Base-by-base conservation (phyloP, 2,797 vertebrate genomes). In the Austrolebias charrua region DNA sequence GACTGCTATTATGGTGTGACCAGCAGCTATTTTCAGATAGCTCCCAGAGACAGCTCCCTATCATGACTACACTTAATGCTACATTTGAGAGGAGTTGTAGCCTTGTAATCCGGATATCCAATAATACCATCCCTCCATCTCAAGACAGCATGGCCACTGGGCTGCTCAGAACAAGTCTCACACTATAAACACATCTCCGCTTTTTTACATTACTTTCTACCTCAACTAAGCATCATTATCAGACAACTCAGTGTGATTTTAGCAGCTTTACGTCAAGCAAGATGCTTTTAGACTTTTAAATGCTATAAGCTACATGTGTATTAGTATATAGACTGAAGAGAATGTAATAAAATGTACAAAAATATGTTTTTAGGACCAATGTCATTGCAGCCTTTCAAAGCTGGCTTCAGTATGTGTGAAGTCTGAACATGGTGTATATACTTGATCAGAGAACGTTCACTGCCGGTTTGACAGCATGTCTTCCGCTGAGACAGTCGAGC, bases 51-150 rank as follows among this genome's bases (percentile, higher is more conserved):
- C 84, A 80, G 79, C 79, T 50, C 88, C 79, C 77, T 82, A 79
- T 91, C 87, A 87, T 80, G 85, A 81, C 83, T 79, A 69, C 80
- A 85, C 71, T 88, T 88, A 91, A 89, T 83, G 78, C 87, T 72
- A 62, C 62, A 60, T 81, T 86, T 79, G 79, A 89, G 81, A 76
- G 59, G 71, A 85, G 85, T 78, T 86, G 81, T 66, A 81, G 78
- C 52, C 85, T 88, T 88, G 86, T 91, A 91, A 91, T 92, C 91
- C 82, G 61, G 68, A 86, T 82, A 80, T 82, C 76, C 81, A 65
- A 82, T 86, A 91, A 90, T 89, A 90, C 80, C 69, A 80, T 75
- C 64, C 62, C 71, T 88, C 89, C 81, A 82, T 89, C 85, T 83
- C 62, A 15, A n/a, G 64, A 42, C 75, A 62, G 69, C 60, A 70